Evolutionary conservation across 1,140 invertebrate species (phyloP).

Genomic region (Venturia canescens): DNA sequence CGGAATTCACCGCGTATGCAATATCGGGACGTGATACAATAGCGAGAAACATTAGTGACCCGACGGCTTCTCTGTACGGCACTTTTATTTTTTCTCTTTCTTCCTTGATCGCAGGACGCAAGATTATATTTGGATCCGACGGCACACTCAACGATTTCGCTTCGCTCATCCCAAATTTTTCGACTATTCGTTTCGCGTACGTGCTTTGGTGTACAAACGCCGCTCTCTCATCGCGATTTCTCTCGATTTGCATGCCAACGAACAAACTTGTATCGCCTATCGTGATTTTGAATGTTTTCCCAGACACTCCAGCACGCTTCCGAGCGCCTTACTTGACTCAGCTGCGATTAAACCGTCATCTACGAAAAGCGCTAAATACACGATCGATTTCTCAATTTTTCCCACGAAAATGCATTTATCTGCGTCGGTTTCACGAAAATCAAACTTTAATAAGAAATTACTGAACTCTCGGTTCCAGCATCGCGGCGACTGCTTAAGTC

Average conservation of each 20-base stretch:
- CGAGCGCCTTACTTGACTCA: constrained; percentile 43
- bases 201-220: constrained; percentile 55
- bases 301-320: constrained; percentile 54
- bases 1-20: constrained; percentile 61
- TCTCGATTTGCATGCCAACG: constrained; percentile 62
- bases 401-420: constrained; percentile 57
- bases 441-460: constrained; percentile 47
- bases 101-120: not conserved
- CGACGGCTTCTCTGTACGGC: constrained; percentile 58
- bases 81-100: constrained; percentile 5
- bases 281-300: constrained; percentile 46
- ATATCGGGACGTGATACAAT: constrained; percentile 65
- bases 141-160: constrained; percentile 45
- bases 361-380: constrained; percentile 49
- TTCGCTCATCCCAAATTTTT: constrained; percentile 49
- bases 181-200: constrained; percentile 46
- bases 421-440: constrained; percentile 48
- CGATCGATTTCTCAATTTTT: not conserved
- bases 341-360: constrained; percentile 54
- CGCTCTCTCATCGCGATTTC: constrained; percentile 42
- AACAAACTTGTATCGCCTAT: constrained; percentile 49
- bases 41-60: constrained; percentile 63
- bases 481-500: constrained; percentile 71
- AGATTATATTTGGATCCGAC: constrained; percentile 4
- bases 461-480: constrained; percentile 68